phyloP scores from a whole-genome alignment of 1,140 invertebrate genomes.

The Heliconius nattereri region DNA sequence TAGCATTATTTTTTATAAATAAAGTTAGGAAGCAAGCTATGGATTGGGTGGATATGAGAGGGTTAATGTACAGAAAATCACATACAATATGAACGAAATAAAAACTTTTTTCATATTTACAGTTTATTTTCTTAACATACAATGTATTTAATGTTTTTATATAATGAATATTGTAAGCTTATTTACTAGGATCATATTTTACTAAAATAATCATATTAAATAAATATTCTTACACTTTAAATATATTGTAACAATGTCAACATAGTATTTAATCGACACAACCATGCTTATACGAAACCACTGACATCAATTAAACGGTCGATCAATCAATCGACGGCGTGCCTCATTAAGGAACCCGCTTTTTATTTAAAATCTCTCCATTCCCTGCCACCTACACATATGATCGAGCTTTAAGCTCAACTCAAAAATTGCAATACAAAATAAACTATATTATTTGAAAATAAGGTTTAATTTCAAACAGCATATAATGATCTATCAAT shows the following conservation, averaged over 20 bases:
- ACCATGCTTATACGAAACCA: conserved; percentile 44
- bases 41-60: not conserved
- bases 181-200: too few species aligned
- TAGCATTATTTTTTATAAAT: not conserved
- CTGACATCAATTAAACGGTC: conserved; percentile 63
- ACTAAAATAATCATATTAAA: too few species aligned
- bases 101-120: too few species aligned
- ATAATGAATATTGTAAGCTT: too few species aligned
- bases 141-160: too few species aligned
- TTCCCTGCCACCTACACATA: conserved; percentile 58
- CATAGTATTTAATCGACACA: conserved; percentile 5
- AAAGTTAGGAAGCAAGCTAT: not conserved
- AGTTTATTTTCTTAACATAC: too few species aligned
- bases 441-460: not conserved
- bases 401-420: conserved; percentile 36
- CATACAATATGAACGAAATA: too few species aligned
- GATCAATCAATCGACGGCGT: conserved; percentile 59
- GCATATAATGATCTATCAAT: conserved; percentile 24
- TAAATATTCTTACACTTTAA: not conserved
- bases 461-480: conserved; percentile 35
- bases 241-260: conserved; percentile 21
- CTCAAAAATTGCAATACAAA: not conserved
- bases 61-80: too few species aligned
- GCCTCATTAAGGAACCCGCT: conserved; percentile 59
- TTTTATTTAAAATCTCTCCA: conserved; percentile 61